Evolutionary conservation across 2,113 vertebrate genomes (phyloP).

Genomic region (Helogale parvula): DNA sequence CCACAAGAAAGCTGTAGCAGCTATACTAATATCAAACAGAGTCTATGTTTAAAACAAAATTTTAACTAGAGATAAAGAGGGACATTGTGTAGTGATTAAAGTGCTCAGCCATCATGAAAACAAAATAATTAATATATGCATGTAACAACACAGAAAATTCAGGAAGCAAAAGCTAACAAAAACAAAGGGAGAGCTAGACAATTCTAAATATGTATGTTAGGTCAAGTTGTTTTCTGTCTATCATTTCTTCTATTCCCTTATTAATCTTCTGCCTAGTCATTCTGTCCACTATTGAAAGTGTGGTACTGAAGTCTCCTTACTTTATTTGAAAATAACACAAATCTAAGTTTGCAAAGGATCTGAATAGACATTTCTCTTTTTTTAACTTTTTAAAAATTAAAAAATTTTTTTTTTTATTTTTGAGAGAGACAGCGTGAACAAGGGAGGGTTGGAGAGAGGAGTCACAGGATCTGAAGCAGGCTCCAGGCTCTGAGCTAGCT

Average conservation of each 20-base stretch:
- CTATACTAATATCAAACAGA: neutral
- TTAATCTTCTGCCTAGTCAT: neutral
- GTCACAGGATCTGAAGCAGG: too few species aligned
- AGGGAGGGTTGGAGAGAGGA: too few species aligned
- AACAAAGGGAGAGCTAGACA: neutral
- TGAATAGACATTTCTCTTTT: neutral
- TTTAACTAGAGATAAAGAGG: neutral
- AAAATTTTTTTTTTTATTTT: too few species aligned
- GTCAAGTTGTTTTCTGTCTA: neutral
- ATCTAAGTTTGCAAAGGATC: neutral
- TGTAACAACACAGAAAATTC: neutral
- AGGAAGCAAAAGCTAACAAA: neutral
- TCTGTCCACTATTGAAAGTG: neutral
- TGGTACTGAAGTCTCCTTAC: neutral
- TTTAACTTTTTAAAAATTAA: too few species aligned
- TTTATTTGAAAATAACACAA: neutral
- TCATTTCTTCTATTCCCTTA: neutral
- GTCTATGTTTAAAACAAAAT: neutral
- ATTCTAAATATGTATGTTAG: neutral
- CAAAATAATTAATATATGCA: neutral
- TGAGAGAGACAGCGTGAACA: too few species aligned
- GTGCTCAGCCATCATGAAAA: neutral
- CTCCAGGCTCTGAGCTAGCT: too few species aligned
- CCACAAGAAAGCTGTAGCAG: neutral
- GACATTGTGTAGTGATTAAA: neutral